phyloP scores from a whole-genome alignment of 1,140 invertebrate genomes.

The Zaprionus lachaisei region DNA sequence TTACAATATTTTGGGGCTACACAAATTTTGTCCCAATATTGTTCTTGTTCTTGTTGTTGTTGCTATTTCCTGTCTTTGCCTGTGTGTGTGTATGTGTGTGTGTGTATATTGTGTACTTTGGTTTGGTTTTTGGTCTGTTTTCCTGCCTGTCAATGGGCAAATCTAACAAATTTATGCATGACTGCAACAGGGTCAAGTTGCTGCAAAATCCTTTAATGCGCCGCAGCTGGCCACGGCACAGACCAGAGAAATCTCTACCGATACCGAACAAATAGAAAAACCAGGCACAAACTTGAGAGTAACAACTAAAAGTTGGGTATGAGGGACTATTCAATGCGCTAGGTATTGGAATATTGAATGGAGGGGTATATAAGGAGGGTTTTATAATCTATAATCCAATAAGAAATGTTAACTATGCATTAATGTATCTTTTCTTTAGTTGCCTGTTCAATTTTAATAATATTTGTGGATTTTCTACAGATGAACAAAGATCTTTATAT shows the following conservation, averaged over 20 bases:
- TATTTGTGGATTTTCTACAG: too few relatives aligned
- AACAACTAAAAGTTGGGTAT: not conserved
- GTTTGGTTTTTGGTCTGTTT: constrained; percentile 38
- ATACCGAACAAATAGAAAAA: constrained; percentile 43
- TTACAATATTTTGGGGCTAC: constrained; percentile 32
- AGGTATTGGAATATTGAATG: not conserved
- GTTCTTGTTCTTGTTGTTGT: constrained; percentile 17
- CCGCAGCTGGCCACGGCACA: constrained; percentile 50
- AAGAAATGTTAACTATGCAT: too few relatives aligned
- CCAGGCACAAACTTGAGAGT: constrained; percentile 14
- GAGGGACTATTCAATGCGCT: constrained; percentile 15
- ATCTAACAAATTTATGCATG: constrained; percentile 83
- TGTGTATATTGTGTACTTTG: constrained; percentile 42
- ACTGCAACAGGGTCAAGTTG: constrained; percentile 80
- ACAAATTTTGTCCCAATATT: constrained; percentile 51
- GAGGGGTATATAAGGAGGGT: too few relatives aligned
- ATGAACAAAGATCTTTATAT: too few relatives aligned
- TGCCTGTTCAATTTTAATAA: too few relatives aligned
- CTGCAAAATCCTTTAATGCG: constrained; percentile 76
- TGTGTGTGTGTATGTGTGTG: constrained; percentile 29
- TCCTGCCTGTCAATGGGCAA: constrained; percentile 66
- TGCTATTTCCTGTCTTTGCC: constrained; percentile 20
- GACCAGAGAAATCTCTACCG: constrained; percentile 28
- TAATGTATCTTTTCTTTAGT: too few relatives aligned
- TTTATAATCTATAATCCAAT: too few relatives aligned